A percentile compares a stretch with the other conserved stretches of the same genome.
Conservation (phyloP, 2,888 invertebrate species). For the Hyposoter dolosus region DNA sequence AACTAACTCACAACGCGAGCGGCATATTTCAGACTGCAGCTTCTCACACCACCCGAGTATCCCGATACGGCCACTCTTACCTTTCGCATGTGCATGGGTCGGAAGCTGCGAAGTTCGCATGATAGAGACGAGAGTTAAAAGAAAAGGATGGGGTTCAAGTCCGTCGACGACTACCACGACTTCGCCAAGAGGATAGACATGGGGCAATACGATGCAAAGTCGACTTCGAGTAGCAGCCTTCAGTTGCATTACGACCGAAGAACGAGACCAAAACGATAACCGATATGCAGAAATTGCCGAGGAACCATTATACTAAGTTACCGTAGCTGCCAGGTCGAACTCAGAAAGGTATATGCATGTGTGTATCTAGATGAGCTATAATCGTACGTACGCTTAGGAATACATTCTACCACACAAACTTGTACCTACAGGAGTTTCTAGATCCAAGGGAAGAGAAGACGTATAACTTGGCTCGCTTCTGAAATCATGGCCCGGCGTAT, state of each 20-base stretch:
- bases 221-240: constrained; percentile 17
- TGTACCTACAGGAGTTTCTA: constrained; percentile 3
- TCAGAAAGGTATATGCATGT: not conserved
- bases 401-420: constrained; percentile 13
- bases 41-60: constrained; percentile 50
- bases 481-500: constrained; percentile 44
- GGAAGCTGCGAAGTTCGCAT: constrained; percentile 25
- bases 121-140: constrained; percentile 26
- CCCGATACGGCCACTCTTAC: constrained; percentile 58
- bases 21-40: constrained; percentile 79
- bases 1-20: constrained; percentile 84
- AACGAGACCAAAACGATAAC: constrained; percentile 75
- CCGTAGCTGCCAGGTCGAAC: constrained; percentile 68
- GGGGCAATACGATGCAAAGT: constrained; percentile 45
- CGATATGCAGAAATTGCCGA: constrained; percentile 75
- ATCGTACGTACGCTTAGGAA: not conserved
- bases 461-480: constrained; percentile 73
- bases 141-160: constrained; percentile 36
- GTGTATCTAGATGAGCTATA: not conserved
- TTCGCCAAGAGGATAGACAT: constrained; percentile 52
- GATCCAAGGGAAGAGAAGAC: constrained; percentile 9
- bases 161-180: constrained; percentile 51
- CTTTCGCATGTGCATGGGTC: constrained; percentile 41
- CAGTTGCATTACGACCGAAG: constrained; percentile 11
- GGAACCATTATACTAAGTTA: constrained; percentile 80